Conservation (phyloP, 2,797 vertebrate genomes). For the Perodicticus potto region DNA sequence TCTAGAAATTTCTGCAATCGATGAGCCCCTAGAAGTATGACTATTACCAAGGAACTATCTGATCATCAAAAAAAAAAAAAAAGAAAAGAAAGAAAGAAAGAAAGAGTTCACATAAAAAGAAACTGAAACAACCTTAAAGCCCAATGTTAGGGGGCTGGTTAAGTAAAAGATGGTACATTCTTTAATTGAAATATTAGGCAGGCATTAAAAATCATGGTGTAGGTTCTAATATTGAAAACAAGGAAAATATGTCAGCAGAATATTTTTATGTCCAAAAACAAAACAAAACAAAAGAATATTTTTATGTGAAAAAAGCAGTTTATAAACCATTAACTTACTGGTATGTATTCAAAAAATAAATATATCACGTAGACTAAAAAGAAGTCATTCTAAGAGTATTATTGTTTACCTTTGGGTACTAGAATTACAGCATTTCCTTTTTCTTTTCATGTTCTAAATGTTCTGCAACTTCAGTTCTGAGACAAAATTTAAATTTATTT, state of each 20-base stretch:
- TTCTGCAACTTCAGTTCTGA: slow-evolving; percentile 37
- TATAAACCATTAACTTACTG: slow-evolving; percentile 10
- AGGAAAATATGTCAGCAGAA: slow-evolving; percentile 9
- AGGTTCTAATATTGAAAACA: slow-evolving; percentile 48
- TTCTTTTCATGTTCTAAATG: slow-evolving; percentile 9
- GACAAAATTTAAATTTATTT: slow-evolving; percentile 42
- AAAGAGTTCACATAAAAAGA: neutral
- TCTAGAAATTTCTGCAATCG: slow-evolving; percentile 38
- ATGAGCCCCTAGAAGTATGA: neutral
- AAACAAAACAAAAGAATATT: too few species aligned
- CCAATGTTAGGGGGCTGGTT: neutral
- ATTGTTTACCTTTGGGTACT: neutral
- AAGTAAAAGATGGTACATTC: neutral
- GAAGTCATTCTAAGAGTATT: neutral
- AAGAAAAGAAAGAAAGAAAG: neutral
- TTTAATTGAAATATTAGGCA: neutral
- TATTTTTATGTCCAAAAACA: too few species aligned
- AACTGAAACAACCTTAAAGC: neutral
- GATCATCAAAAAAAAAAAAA: neutral
- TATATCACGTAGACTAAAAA: neutral
- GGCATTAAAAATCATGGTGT: slow-evolving; percentile 7
- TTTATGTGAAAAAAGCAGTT: slow-evolving; percentile 2
- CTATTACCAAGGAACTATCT: neutral
- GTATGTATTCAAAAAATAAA: neutral
- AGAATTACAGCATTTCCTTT: neutral